Evolutionary conservation across 2,113 vertebrate genomes (phyloP), one percentile per base, ranked within the genome.

Genomic region (human (Homo sapiens)): DNA sequence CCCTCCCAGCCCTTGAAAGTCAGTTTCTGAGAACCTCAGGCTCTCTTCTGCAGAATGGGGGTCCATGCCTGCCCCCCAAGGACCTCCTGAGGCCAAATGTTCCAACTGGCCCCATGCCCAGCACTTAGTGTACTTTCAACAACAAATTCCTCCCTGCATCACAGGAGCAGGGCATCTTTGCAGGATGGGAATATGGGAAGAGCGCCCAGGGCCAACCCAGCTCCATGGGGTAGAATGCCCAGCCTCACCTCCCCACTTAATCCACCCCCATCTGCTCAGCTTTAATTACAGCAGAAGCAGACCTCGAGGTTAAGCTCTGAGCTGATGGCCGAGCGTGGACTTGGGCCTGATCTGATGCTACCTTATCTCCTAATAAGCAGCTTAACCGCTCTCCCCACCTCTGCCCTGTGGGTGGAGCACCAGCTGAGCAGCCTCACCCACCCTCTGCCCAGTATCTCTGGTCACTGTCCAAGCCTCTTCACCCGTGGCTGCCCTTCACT

Each of bases 221-320:
- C 64, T 55, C 40, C 61, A 38, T 11, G 55, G 87, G 73, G 80
- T 61, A 45, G 79, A 68, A 86, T 10, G 76, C 75, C 70, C 52
- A 12, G 40, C 27, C 76, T 96, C n/a, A 22, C 48, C 76, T 70
- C 94, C 79, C 94, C 35, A 8, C 30, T 87, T 97, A 97, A 97
- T 98, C 96, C 86, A 95, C 82, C 88, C 92, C 93, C 97, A 98
- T 97, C 97, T 97, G 97, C 94, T 96, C 88, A 11, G 72, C 92
- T 95, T 96, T 97, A 97, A 98, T 98, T 93, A 97, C 73, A 70
- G 72, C 92, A 97, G 92, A 94, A 96, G 94, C 96, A 97, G 97
- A 89, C 90, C 93, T 91, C 40, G 5, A 88, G 81, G 95, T 96
- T 98, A 97, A 98, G 70, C 93, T 72, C 85, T 94, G 78, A 94